Percentiles rank a stretch among this genome's conserved stretches.
These are phyloP conservation scores for Cephus pulcher DNA, from an alignment of 2,888 invertebrate genomes.

Conservation along the genomic window DNA sequence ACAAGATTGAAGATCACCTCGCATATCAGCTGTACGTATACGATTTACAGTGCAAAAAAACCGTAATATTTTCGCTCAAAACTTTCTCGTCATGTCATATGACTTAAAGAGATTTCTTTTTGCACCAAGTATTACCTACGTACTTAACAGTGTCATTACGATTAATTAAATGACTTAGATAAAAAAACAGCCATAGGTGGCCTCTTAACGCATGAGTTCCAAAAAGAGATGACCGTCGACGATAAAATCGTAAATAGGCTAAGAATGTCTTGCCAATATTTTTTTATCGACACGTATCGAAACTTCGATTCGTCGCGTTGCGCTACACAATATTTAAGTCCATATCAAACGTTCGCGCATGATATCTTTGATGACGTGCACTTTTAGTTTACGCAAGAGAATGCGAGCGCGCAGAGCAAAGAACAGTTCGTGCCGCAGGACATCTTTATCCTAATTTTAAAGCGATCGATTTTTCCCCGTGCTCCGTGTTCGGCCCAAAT, in stretches of 20 bases:
- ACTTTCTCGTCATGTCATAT: neutral
- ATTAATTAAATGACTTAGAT: neutral
- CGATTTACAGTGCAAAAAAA: neutral
- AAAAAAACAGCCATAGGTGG: neutral
- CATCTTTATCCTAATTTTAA: neutral
- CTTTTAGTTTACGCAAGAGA: neutral
- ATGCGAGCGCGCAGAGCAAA: neutral
- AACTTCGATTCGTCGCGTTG: neutral
- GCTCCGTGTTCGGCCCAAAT: neutral
- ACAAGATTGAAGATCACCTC: neutral
- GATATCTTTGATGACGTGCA: neutral
- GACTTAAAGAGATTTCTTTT: neutral
- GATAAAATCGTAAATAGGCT: neutral
- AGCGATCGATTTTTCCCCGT: neutral
- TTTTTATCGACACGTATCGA: neutral
- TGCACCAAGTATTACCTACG: neutral
- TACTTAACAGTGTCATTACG: neutral
- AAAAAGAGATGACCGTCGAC: neutral
- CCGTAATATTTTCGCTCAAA: neutral
- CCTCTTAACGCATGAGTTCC: neutral
- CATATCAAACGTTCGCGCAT: neutral
- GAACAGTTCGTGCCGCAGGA: neutral
- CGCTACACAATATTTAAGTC: neutral
- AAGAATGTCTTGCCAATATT: neutral
- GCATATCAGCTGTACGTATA: neutral